phyloP scores from a whole-genome alignment of 2,888 invertebrate species.

The Epicampocera succincta region DNA sequence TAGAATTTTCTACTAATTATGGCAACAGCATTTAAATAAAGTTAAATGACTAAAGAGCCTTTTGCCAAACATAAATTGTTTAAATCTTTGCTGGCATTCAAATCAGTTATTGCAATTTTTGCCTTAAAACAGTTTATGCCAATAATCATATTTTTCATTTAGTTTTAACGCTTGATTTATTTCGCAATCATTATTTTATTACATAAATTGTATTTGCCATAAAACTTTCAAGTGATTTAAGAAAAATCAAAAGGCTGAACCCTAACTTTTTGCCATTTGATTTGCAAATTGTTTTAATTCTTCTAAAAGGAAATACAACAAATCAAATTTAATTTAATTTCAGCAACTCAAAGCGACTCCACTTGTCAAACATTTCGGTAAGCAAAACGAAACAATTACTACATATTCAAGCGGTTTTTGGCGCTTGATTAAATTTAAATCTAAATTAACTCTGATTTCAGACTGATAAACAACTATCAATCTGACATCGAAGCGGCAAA shows the following conservation, averaged over 20 bases:
- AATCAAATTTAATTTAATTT: conserved; percentile 38
- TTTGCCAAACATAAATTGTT: no score
- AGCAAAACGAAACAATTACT: conserved; percentile 22
- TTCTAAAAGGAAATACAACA: conserved; percentile 51
- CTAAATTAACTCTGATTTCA: conserved; percentile 52
- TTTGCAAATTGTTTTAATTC: conserved; percentile 20
- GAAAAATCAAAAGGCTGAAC: conserved; percentile 18
- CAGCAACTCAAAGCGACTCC: conserved; percentile 26
- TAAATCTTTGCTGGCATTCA: no score
- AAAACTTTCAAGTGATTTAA: not conserved
- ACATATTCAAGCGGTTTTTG: conserved; percentile 23
- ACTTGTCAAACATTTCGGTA: not conserved
- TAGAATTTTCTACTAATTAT: no score
- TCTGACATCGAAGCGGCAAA: conserved; percentile 19
- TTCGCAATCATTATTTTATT: conserved; percentile 22
- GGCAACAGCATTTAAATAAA: no score
- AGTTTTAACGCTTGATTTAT: conserved; percentile 14
- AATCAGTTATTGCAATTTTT: no score
- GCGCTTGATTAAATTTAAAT: conserved; percentile 46
- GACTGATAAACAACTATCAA: conserved; percentile 39
- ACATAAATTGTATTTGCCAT: conserved; percentile 33
- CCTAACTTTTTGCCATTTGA: conserved; percentile 25
- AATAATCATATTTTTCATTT: not conserved
- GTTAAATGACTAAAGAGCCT: no score
- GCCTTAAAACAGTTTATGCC: no score